These are phyloP conservation scores for Caenorhabditis panamensis DNA, from an alignment of 2,888 invertebrate species.

Conservation along the genomic window DNA sequence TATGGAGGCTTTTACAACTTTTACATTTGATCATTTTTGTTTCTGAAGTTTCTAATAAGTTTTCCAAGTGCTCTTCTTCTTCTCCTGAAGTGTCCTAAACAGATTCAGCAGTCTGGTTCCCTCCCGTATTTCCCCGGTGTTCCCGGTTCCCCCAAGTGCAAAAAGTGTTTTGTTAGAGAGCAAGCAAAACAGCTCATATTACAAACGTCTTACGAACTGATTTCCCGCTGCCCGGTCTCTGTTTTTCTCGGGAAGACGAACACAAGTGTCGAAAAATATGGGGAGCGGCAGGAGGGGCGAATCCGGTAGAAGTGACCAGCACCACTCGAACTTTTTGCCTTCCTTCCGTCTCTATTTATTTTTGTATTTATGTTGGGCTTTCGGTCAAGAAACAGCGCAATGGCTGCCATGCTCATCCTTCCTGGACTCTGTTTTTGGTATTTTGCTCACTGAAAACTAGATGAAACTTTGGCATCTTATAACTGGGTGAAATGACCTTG, in stretches of 20 bases:
- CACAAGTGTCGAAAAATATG: constrained; percentile 31
- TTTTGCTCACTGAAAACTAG: constrained; percentile 11
- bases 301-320: constrained; percentile 37
- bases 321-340: constrained; percentile 47
- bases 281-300: not conserved
- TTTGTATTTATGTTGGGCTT: constrained; percentile 39
- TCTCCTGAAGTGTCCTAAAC: too few species aligned
- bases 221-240: not conserved
- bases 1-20: too few species aligned
- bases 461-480: too few species aligned
- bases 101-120: not conserved
- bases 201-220: constrained; percentile 30
- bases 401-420: constrained; percentile 6
- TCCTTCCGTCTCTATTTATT: constrained; percentile 32
- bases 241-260: not conserved
- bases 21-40: too few species aligned
- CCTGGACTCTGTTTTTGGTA: constrained; percentile 4
- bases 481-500: too few species aligned
- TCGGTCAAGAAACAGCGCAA: constrained; percentile 18
- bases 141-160: not conserved
- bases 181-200: constrained; percentile 30
- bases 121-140: not conserved
- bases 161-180: constrained; percentile 20
- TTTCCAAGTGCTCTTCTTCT: too few species aligned
- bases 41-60: too few species aligned